phyloP scores from a whole-genome alignment of 1,140 invertebrate species.

The Micrasema longulum region DNA sequence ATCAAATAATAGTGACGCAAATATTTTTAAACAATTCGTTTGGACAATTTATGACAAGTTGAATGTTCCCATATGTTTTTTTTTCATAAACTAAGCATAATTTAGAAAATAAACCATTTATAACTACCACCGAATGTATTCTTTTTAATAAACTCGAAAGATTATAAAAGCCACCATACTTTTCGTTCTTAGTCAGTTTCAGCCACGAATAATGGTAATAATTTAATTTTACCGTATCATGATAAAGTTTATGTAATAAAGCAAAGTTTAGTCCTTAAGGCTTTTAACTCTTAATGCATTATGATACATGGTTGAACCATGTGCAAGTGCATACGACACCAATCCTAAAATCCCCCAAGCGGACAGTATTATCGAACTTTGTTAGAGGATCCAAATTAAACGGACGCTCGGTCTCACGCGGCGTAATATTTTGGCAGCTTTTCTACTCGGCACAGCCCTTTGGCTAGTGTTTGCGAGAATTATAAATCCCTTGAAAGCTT shows the following conservation, averaged over 20 bases:
- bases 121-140: too few species aligned
- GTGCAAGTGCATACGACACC: constrained; percentile 17
- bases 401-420: background rate
- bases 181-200: too few species aligned
- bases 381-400: background rate
- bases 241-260: background rate
- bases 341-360: background rate
- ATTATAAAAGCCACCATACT: too few species aligned
- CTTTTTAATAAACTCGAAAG: too few species aligned
- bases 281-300: constrained; percentile 8
- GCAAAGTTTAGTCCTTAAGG: background rate
- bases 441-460: background rate
- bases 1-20: too few species aligned
- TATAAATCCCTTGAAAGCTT: background rate
- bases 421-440: background rate
- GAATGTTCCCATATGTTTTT: too few species aligned
- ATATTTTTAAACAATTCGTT: too few species aligned
- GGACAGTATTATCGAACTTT: background rate
- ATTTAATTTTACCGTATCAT: too few species aligned
- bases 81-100: too few species aligned
- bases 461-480: background rate
- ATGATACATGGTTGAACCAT: background rate
- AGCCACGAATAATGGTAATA: too few species aligned
- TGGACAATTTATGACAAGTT: too few species aligned
- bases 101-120: too few species aligned